Conservation (phyloP, 2,888 invertebrate genomes). For the Diplolepis rosae region DNA sequence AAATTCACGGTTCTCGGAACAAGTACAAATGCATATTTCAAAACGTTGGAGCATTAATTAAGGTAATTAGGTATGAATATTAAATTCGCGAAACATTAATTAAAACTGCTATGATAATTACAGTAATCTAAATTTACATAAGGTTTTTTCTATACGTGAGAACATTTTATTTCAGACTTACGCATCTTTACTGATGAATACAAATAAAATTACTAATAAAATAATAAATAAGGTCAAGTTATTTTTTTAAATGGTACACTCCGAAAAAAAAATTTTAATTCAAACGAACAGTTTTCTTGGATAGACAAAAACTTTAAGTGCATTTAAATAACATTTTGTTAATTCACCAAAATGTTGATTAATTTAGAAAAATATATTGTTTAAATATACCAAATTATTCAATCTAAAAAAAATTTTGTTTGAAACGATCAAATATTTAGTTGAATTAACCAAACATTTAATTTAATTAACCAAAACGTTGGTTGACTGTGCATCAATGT, state of each 20-base stretch:
- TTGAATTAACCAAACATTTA: no score
- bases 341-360: no score
- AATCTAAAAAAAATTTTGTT: no score
- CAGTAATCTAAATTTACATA: conserved; percentile 20
- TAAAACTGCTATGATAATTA: conserved; percentile 22
- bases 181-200: background rate
- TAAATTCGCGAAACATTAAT: conserved; percentile 27
- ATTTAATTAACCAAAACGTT: no score
- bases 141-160: background rate
- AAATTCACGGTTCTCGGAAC: conserved; percentile 13
- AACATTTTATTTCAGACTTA: background rate
- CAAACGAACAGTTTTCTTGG: background rate
- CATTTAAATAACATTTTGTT: no score
- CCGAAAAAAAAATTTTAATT: background rate
- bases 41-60: conserved; percentile 22
- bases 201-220: no score
- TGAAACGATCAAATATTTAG: no score
- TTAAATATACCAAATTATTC: no score
- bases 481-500: no score
- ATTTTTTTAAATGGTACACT: background rate
- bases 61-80: conserved; percentile 24
- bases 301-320: no score
- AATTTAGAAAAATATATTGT: no score
- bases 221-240: no score
- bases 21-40: conserved; percentile 22